phyloP scores from a whole-genome alignment of 2,888 invertebrate species.

The Nomada ferruginata region DNA sequence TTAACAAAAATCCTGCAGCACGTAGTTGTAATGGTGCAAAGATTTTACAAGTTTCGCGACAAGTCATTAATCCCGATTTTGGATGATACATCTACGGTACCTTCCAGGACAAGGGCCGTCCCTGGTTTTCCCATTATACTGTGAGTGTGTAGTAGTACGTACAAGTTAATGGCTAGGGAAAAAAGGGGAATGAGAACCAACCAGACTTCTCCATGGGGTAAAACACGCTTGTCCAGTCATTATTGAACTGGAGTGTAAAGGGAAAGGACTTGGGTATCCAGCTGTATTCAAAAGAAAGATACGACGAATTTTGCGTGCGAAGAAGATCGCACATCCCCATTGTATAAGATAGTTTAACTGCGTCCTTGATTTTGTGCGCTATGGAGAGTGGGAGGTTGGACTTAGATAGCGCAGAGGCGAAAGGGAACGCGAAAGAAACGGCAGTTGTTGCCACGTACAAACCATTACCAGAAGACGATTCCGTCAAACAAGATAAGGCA shows the following conservation, averaged over 20 bases:
- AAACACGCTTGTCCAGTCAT: constrained; percentile 30
- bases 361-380: constrained; percentile 30
- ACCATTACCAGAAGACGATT: constrained; percentile 76
- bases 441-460: constrained; percentile 75
- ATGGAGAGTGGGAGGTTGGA: constrained; percentile 81
- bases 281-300: background rate
- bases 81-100: background rate
- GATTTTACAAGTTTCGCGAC: background rate
- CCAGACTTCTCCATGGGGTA: constrained; percentile 43
- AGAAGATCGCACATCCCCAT: constrained; percentile 10
- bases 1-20: background rate
- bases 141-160: constrained; percentile 35
- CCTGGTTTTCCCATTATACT: constrained; percentile 34
- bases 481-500: constrained; percentile 59
- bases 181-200: constrained; percentile 47
- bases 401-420: constrained; percentile 72
- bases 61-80: background rate
- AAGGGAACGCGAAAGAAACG: constrained; percentile 72
- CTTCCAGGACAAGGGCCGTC: constrained; percentile 38
- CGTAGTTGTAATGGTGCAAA: background rate
- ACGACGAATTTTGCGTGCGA: background rate
- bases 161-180: constrained; percentile 45
- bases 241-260: constrained; percentile 7
- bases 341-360: constrained; percentile 6
- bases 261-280: background rate